These are phyloP conservation scores for Lagopus leucura DNA, from an alignment of 2,113 vertebrate species.

Conservation along the genomic window DNA sequence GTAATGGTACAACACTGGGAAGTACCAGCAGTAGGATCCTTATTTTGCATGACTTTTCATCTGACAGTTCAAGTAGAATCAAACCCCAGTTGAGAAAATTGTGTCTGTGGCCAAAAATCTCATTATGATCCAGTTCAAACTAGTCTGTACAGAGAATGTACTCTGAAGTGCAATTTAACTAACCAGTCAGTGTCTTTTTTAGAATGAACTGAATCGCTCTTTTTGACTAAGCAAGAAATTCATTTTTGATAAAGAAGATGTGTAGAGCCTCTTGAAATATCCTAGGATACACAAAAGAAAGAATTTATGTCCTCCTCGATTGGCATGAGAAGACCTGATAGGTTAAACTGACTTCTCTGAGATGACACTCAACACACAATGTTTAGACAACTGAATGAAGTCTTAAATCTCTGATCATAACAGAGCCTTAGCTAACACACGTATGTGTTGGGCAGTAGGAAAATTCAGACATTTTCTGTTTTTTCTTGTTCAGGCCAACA, in stretches of 20 bases:
- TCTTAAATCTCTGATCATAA: background rate
- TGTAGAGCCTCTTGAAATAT: background rate
- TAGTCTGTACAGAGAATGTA: background rate
- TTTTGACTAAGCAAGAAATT: background rate
- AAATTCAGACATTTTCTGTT: background rate
- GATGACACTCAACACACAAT: background rate
- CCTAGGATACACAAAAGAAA: background rate
- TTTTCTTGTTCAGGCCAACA: background rate
- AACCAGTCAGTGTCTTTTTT: background rate
- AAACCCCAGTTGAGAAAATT: background rate
- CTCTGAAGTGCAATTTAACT: background rate
- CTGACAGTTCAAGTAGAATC: background rate
- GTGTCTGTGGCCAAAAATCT: background rate
- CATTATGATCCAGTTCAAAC: background rate
- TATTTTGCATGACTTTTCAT: background rate
- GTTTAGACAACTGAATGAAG: background rate
- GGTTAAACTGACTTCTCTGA: no score
- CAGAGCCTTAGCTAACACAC: background rate
- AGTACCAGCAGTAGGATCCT: background rate
- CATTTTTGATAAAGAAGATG: background rate
- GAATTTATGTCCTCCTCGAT: background rate
- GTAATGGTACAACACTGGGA: background rate
- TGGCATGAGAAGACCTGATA: background rate
- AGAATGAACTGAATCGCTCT: background rate
- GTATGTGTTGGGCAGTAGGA: background rate